Conservation (phyloP, 2,797 vertebrate species). For the Ctenopoma kingsleyae region DNA sequence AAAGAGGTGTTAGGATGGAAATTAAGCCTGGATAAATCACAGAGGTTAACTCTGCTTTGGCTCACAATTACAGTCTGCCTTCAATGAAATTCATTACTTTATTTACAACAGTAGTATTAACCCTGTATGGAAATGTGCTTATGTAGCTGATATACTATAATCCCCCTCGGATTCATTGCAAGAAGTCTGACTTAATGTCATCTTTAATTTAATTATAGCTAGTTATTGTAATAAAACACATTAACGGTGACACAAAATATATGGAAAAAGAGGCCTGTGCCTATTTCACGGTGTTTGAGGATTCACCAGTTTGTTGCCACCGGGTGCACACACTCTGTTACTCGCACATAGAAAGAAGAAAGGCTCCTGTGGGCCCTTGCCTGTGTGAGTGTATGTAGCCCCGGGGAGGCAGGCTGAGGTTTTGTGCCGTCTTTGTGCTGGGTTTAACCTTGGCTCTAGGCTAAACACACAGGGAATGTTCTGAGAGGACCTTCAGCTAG, state of each 20-base stretch:
- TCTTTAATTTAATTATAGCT: slow-evolving; percentile 35
- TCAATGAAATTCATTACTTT: slow-evolving; percentile 58
- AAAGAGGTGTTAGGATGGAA: slow-evolving; percentile 76
- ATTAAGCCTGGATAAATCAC: slow-evolving; percentile 76
- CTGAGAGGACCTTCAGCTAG: slow-evolving; percentile 79
- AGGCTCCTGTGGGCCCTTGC: slow-evolving; percentile 52
- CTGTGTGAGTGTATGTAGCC: slow-evolving; percentile 68
- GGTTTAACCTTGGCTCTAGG: slow-evolving; percentile 84
- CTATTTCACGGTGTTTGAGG: slow-evolving; percentile 14
- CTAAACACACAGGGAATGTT: slow-evolving; percentile 79
- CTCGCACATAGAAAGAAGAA: slow-evolving; percentile 57
- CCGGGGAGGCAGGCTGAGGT: slow-evolving; percentile 73
- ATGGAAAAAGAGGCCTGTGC: slow-evolving; percentile 17
- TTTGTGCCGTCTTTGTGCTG: slow-evolving; percentile 79
- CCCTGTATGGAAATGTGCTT: slow-evolving; percentile 29
- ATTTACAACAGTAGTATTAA: slow-evolving; percentile 55
- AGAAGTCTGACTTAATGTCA: background rate
- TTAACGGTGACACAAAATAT: slow-evolving; percentile 10
- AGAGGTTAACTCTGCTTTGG: slow-evolving; percentile 61
- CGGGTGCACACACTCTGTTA: slow-evolving; percentile 21
- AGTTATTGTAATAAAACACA: slow-evolving; percentile 20
- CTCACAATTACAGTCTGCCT: slow-evolving; percentile 58
- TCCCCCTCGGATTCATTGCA: slow-evolving; percentile 20
- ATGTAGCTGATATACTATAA: slow-evolving; percentile 19
- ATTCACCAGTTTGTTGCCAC: slow-evolving; percentile 42